Base-by-base conservation (phyloP, 1,140 invertebrate genomes). In the Cherax quadricarinatus region DNA sequence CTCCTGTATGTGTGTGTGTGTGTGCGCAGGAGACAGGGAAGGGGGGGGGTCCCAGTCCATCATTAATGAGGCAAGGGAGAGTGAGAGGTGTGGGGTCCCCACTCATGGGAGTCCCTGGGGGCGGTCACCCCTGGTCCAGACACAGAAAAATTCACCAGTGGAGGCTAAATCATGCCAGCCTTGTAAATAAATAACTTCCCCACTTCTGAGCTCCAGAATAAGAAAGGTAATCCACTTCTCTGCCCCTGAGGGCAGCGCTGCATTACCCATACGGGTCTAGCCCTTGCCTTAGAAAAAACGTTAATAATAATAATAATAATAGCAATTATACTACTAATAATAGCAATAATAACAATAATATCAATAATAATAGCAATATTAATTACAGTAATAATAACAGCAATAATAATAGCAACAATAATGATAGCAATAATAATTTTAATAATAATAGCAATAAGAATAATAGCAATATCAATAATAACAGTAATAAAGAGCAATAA, bases 1-100 rank as follows among this genome's bases (percentile, higher is more conserved):
- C n/a, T n/a, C 30, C 41, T 81, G 79, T 51, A 48, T 81, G 48
- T 81, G 79, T 81, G 79, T 81, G 79, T 81, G 79, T 81, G 48
- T 81, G 79, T 81, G 79, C 30, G 30, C 2, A 41, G 30, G 30
- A 41, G 30, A 41, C 30, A 41, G 30, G n/a, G n/a, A n/a, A n/a
- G n/a, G 30, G 78, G 30, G 78, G 30, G 78, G 30, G 16, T 80
- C 24, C 41, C 24, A 7, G 78, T 81, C 18, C 51, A 53, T 51
- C 48, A 51, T 75, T 24, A 75, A 75, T 75, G 70, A 75, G n/a
- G 2, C 0, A 5, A 21, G 70, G n/a, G 24, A 6, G 70, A n/a
- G 70, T 7, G 70, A n/a, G n/a, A 75, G 70, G 66, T 70, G 70
- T 70, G 70, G 70, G 70, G 70, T 10, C 70, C 70, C 70, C 7